Evolutionary conservation across 2,888 invertebrate genomes (phyloP).

Genomic region (Andrena dorsata): DNA sequence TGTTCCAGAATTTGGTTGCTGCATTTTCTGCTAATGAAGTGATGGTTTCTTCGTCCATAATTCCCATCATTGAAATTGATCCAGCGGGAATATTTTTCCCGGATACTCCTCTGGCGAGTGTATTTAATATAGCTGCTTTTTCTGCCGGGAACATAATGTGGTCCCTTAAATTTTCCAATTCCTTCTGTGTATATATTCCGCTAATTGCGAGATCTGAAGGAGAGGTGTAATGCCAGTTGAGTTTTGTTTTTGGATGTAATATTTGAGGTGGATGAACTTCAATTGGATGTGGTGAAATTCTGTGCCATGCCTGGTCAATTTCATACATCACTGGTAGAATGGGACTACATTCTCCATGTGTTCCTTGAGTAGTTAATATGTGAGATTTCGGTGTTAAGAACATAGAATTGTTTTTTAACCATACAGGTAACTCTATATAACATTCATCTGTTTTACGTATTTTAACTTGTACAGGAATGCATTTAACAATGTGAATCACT

Average conservation of each 20-base stretch:
- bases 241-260: not conserved
- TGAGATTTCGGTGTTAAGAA: not conserved
- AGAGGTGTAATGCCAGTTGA: not conserved
- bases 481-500: constrained; percentile 15
- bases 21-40: too few species aligned
- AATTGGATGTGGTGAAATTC: not conserved
- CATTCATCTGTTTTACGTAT: not conserved
- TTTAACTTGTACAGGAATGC: constrained; percentile 2
- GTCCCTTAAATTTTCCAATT: constrained; percentile 36
- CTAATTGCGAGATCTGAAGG: not conserved
- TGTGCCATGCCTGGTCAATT: not conserved
- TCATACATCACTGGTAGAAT: not conserved
- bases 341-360: not conserved
- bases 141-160: constrained; percentile 54
- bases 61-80: too few species aligned
- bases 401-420: not conserved
- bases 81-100: too few species aligned
- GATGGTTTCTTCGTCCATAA: too few species aligned
- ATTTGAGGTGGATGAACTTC: not conserved
- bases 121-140: constrained; percentile 44
- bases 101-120: constrained; percentile 33
- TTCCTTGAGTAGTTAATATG: not conserved
- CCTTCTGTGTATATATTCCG: constrained; percentile 39
- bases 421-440: constrained; percentile 3
- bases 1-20: too few species aligned